A percentile compares a stretch with the other conserved stretches of the same genome.
Conservation (phyloP, 2,113 vertebrate species). For the Progne subis region DNA sequence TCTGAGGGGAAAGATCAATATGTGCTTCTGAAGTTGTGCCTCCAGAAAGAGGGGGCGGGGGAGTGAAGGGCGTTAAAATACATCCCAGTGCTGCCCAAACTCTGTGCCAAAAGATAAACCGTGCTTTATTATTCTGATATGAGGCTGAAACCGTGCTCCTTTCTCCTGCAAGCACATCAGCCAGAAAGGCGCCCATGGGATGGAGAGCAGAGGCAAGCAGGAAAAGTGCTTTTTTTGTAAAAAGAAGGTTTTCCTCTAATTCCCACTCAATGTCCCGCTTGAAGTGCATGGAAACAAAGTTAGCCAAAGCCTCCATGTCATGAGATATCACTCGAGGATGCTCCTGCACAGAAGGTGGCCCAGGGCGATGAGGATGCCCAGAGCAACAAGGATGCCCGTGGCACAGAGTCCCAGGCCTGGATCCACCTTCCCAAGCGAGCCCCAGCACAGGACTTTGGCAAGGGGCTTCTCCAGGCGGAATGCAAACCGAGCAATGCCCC, state of each 20-base stretch:
- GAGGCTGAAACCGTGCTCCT: background rate
- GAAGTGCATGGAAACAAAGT: accelerated
- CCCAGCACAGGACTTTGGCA: background rate
- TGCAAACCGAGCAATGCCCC: background rate
- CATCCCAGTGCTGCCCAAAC: slow-evolving; percentile 24
- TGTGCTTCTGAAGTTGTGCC: slow-evolving; percentile 62
- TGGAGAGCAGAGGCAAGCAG: accelerated
- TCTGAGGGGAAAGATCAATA: slow-evolving; percentile 77
- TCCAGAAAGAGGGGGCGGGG: slow-evolving; percentile 5
- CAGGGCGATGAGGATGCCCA: accelerated
- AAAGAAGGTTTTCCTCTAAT: background rate
- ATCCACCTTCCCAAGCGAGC: accelerated
- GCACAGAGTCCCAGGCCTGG: background rate
- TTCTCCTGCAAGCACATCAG: background rate
- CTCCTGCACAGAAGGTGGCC: background rate
- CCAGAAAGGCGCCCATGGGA: background rate
- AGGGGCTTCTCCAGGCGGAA: background rate
- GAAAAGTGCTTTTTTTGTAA: background rate
- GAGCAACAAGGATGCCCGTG: accelerated
- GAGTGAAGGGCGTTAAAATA: slow-evolving; percentile 28
- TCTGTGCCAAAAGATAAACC: background rate
- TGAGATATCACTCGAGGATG: accelerated
- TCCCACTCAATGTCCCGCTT: background rate
- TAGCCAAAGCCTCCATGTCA: background rate
- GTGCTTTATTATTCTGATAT: background rate